phyloP scores from a whole-genome alignment of 2,113 vertebrate species.

The Heterochromis multidens region DNA sequence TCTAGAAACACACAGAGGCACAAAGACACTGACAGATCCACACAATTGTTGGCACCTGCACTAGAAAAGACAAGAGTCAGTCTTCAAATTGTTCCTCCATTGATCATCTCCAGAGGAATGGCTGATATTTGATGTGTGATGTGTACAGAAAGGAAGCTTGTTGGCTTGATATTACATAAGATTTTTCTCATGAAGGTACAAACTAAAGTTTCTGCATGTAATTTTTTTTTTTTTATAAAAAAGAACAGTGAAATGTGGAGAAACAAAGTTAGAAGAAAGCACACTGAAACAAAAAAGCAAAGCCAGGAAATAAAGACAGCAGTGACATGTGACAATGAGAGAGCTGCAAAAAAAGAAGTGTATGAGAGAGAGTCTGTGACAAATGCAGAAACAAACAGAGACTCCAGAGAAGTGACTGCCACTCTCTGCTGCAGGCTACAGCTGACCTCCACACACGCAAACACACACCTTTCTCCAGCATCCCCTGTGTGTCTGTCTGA shows the following conservation, averaged over 20 bases:
- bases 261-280: not conserved
- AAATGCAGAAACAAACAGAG: not conserved
- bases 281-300: not conserved
- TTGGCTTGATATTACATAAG: not conserved
- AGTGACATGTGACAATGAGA: not conserved
- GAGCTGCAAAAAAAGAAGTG: not conserved
- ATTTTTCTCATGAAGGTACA: not conserved
- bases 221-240: too few species aligned
- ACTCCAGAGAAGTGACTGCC: slow-evolving; percentile 1
- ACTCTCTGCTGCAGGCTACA: slow-evolving; percentile 16
- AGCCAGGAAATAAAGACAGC: not conserved
- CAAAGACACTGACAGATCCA: not conserved
- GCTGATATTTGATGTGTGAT: not conserved
- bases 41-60: too few species aligned
- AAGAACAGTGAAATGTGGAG: not conserved
- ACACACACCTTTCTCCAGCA: not conserved
- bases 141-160: not conserved
- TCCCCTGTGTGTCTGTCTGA: not conserved
- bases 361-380: not conserved
- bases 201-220: not conserved
- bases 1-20: not conserved
- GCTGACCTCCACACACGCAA: not conserved
- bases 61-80: too few species aligned
- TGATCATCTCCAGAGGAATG: not conserved
- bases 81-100: not conserved